phyloP scores from a whole-genome alignment of 2,888 invertebrate genomes.

The Pachycephus smyrnensis region DNA sequence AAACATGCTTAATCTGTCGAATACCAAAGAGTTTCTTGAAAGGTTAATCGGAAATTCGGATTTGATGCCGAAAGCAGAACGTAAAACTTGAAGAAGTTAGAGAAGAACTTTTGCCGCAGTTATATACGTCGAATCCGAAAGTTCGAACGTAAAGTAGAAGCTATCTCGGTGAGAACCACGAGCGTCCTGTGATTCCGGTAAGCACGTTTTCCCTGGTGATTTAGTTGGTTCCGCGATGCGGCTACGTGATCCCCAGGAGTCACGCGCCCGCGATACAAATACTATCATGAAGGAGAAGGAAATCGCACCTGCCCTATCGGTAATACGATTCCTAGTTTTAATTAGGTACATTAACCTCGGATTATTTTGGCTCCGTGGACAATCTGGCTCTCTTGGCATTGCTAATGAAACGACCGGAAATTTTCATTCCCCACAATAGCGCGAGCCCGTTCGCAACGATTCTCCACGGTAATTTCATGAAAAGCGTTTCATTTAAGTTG shows the following conservation, averaged over 20 bases:
- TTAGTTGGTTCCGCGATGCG: constrained; percentile 8
- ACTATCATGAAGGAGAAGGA: neutral
- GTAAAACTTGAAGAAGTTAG: neutral
- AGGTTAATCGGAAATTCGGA: neutral
- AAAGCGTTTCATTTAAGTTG: constrained; percentile 17
- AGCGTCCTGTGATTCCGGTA: constrained; percentile 13
- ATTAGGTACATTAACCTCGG: constrained; percentile 36
- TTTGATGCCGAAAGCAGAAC: neutral
- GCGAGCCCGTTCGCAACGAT: constrained; percentile 8
- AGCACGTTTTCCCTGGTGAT: constrained; percentile 5
- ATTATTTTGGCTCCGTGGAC: constrained; percentile 32
- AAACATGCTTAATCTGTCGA: neutral
- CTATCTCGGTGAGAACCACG: constrained; percentile 11
- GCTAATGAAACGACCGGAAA: constrained; percentile 35
- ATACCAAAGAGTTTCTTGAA: neutral
- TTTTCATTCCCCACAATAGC: constrained; percentile 12
- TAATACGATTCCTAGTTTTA: constrained; percentile 36
- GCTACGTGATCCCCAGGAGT: constrained; percentile 17
- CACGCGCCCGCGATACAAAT: neutral
- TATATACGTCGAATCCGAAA: neutral
- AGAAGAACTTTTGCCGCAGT: neutral
- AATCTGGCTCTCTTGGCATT: constrained; percentile 28
- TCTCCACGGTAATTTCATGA: neutral
- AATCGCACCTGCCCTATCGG: constrained; percentile 7
- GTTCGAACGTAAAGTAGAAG: constrained; percentile 6